Percentiles rank a stretch among this genome's conserved stretches.
These are phyloP conservation scores for Brachionus rubens DNA, from an alignment of 1,140 invertebrate species.

Conservation along the genomic window DNA sequence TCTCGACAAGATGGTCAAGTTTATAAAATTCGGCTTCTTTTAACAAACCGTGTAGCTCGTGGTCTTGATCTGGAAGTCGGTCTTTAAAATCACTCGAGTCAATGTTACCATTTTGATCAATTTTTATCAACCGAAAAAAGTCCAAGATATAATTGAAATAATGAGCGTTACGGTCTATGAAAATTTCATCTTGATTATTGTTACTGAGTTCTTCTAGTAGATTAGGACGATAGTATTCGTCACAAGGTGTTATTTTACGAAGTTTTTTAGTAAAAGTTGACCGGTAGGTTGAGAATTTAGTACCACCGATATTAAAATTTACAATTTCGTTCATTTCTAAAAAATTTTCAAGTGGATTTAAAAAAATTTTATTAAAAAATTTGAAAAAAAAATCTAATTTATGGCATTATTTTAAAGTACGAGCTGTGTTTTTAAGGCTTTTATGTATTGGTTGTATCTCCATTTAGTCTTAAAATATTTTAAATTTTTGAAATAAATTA, in stretches of 20 bases:
- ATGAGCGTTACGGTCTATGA: not conserved
- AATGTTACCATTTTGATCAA: slow-evolving; percentile 1
- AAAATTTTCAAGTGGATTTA: too few species aligned
- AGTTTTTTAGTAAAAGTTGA: slow-evolving; percentile 12
- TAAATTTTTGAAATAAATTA: too few species aligned
- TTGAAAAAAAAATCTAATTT: not conserved
- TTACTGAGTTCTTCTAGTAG: not conserved
- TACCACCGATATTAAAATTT: slow-evolving; percentile 11
- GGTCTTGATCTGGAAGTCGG: not conserved
- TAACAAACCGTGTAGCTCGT: not conserved
- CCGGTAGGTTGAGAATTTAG: not conserved
- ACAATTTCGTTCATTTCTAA: slow-evolving; percentile 20
- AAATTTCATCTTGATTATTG: not conserved
- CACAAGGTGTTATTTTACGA: not conserved
- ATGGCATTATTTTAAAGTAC: slow-evolving; percentile 3
- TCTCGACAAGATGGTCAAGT: not conserved
- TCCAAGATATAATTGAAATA: slow-evolving; percentile 26
- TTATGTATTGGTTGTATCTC: slow-evolving; percentile 43
- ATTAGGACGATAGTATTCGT: not conserved
- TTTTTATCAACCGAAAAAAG: not conserved
- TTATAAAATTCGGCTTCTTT: slow-evolving; percentile 26
- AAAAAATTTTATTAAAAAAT: not conserved
- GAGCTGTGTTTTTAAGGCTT: slow-evolving; percentile 36
- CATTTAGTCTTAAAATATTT: slow-evolving; percentile 40
- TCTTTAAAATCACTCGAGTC: slow-evolving; percentile 16